Conservation (phyloP, 2,888 invertebrate genomes). For the Phrixothrix hirtus region DNA sequence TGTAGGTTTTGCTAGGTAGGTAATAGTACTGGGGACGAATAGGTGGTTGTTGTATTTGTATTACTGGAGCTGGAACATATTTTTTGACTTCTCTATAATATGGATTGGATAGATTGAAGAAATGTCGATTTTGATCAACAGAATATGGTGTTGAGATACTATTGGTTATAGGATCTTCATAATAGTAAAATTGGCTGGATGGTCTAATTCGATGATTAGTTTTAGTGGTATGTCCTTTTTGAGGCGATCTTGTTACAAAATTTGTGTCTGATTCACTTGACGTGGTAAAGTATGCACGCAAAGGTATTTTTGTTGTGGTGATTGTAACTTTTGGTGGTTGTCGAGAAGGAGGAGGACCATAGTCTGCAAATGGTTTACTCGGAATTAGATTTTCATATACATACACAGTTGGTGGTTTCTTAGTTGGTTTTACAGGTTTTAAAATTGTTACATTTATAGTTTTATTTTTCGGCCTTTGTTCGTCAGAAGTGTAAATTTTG, state of each 20-base stretch:
- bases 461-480: slow-evolving; percentile 27
- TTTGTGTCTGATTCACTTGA: slow-evolving; percentile 61
- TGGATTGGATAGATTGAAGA: slow-evolving; percentile 38
- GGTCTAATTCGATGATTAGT: slow-evolving; percentile 49
- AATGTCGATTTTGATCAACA: slow-evolving; percentile 23
- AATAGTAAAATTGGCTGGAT: slow-evolving; percentile 69
- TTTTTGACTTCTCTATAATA: slow-evolving; percentile 35
- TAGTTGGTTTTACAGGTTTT: slow-evolving; percentile 54
- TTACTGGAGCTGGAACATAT: slow-evolving; percentile 9
- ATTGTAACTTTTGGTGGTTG: slow-evolving; percentile 53
- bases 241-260: slow-evolving; percentile 53
- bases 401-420: slow-evolving; percentile 44
- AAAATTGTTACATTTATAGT: slow-evolving; percentile 49
- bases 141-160: slow-evolving; percentile 39
- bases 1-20: slow-evolving; percentile 43
- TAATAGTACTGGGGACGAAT: slow-evolving; percentile 46
- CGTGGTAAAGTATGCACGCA: slow-evolving; percentile 64
- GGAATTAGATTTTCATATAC: slow-evolving; percentile 56
- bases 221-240: slow-evolving; percentile 33
- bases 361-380: slow-evolving; percentile 60
- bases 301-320: slow-evolving; percentile 63
- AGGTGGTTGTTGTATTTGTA: slow-evolving; percentile 3
- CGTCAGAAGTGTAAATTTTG: slow-evolving; percentile 12
- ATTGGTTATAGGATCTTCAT: slow-evolving; percentile 59
- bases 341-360: slow-evolving; percentile 55